phyloP scores from a whole-genome alignment of 2,113 vertebrate genomes.

The Anhinga anhinga region DNA sequence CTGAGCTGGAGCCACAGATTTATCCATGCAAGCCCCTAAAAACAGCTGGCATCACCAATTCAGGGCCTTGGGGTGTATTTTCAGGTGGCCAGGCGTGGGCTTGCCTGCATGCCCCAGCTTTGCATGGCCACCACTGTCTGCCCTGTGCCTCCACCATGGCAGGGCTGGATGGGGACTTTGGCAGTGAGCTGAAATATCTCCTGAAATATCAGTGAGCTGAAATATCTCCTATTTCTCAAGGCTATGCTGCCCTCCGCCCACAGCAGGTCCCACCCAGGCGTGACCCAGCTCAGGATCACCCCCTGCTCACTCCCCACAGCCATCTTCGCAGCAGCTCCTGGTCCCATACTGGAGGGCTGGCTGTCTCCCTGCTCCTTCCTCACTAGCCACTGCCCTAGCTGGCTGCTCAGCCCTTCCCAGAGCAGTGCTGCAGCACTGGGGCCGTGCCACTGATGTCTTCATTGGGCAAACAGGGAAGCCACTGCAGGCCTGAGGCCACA shows the following conservation, averaged over 20 bases:
- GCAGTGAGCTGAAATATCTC: neutral
- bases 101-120: neutral
- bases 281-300: neutral
- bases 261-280: neutral
- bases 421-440: neutral
- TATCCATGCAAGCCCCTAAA: neutral
- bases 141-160: accelerated
- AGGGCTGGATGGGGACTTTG: neutral
- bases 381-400: neutral
- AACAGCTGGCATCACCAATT: neutral
- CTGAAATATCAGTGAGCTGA: no score
- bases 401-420: neutral
- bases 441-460: no score
- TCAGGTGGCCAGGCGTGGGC: accelerated
- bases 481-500: neutral
- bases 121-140: accelerated
- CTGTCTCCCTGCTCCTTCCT: neutral
- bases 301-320: neutral
- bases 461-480: neutral
- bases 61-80: accelerated
- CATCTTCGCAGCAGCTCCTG: neutral
- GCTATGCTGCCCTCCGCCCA: accelerated
- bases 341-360: neutral
- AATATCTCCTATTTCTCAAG: neutral
- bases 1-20: neutral